Base-by-base conservation (phyloP, 2,113 vertebrate genomes). In the Labrus mixtus region DNA sequence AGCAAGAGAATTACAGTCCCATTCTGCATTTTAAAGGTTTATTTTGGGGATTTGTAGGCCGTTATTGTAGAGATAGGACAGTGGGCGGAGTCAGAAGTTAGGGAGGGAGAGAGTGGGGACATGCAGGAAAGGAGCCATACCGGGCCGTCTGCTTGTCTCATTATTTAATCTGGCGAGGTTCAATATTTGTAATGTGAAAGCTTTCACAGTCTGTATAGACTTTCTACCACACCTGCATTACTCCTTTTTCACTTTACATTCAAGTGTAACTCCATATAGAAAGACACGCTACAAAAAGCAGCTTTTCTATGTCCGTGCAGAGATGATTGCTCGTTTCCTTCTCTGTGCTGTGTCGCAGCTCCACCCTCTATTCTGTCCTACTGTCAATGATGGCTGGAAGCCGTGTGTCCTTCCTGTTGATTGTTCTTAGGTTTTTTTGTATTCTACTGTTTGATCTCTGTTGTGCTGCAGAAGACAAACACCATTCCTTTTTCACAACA, bases 301-400 rank as follows among this genome's bases (percentile, higher is more conserved):
- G 19, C 25, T 46, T 62, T 37, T 15, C 1, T 5, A 48, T 58
- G 41, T 71, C 53, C 10, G 16, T 2, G 39, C 72, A 69, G 46
- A 78, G 79, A 77, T 79, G 85, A 88, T 67, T 16, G 58, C 13
- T 67, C 0, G 36, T 58, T 90, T 90, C 82, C 82, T 62, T 56
- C 84, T 68, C 20, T 23, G 66, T 9, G 41, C 65, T 68, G 17
- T 20, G 71, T 8, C 59, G 62, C 60, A 41, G 72, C 63, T 71
- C 66, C 82, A 76, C 76, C 68, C 76, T 76, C 11, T 19, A 37
- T 29, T 10, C 70, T 41, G 57, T 60, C 70, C 43, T 33, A 3
- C 55, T 45, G 70, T 19, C 46, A 76, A 25, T 65, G 77, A 68
- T 12, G 13, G n/a, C 36, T 45, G 48, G 39, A 41, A 70, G 64